A percentile compares a stretch with the other conserved stretches of the same genome.
Evolutionary conservation across 2,797 vertebrate species (phyloP).

Genomic region (Danio aesculapii): DNA sequence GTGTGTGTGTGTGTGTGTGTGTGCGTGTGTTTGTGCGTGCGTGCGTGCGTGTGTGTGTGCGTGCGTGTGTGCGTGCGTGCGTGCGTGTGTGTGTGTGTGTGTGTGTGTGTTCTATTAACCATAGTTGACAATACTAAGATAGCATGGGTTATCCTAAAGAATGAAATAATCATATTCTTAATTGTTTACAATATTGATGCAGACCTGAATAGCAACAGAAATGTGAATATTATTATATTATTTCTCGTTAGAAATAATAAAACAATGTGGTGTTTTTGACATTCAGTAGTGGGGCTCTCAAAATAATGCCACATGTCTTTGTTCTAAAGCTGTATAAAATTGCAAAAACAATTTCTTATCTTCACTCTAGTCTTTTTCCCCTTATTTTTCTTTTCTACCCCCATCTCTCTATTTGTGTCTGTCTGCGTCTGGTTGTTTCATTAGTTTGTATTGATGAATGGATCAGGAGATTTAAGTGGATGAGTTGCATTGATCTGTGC

Average conservation of each 20-base stretch:
- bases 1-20: too few relatives aligned
- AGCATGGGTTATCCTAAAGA: too few relatives aligned
- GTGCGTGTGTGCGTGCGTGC: too few relatives aligned
- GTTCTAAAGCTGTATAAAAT: neutral
- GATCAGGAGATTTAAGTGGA: slow-evolving; percentile 50
- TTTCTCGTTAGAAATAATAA: neutral
- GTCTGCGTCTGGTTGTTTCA: slow-evolving; percentile 39
- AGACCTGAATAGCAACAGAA: neutral
- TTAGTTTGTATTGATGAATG: slow-evolving; percentile 46
- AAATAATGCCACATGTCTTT: neutral
- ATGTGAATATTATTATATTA: neutral
- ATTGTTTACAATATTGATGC: neutral
- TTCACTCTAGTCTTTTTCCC: neutral
- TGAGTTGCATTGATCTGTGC: slow-evolving; percentile 45
- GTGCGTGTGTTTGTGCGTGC: too few relatives aligned
- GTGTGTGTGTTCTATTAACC: too few relatives aligned
- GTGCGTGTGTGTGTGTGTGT: too few relatives aligned
- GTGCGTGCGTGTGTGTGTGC: too few relatives aligned
- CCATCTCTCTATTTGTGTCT: slow-evolving; percentile 31
- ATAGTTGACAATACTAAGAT: too few relatives aligned
- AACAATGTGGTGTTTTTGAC: neutral
- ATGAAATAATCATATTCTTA: too few relatives aligned
- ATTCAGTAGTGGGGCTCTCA: neutral
- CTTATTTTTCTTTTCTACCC: neutral
- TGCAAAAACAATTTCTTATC: neutral